Evolutionary conservation across 2,888 invertebrate genomes (phyloP).

Genomic region (Drosophila differens): DNA sequence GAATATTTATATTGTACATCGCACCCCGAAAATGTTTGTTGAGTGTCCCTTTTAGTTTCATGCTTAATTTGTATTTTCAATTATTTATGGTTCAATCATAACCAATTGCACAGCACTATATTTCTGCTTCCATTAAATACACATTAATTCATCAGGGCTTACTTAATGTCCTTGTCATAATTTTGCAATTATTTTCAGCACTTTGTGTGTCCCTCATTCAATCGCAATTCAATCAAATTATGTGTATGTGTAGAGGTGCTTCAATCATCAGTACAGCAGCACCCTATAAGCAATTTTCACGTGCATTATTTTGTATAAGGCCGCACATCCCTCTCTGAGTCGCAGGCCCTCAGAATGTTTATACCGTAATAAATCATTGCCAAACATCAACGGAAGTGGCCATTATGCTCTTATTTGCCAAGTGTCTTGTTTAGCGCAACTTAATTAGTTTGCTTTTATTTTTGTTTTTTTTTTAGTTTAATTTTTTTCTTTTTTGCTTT

Average conservation of each 20-base stretch:
- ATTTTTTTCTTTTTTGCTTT: background rate
- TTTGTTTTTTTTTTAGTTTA: background rate
- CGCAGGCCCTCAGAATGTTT: conserved; percentile 13
- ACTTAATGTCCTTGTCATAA: background rate
- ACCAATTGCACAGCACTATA: background rate
- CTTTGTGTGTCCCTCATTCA: background rate
- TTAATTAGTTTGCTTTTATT: conserved; percentile 72
- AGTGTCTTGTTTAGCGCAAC: conserved; percentile 46
- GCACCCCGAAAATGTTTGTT: background rate
- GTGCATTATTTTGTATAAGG: conserved; percentile 1
- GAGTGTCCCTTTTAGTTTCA: background rate
- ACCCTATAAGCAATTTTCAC: background rate
- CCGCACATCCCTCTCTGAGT: conserved; percentile 7
- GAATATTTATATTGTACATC: background rate
- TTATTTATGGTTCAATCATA: background rate
- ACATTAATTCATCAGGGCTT: background rate
- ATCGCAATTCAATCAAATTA: conserved; percentile 20
- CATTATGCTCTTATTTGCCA: conserved; percentile 66
- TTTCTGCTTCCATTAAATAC: background rate
- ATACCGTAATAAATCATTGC: conserved; percentile 67
- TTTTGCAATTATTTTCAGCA: background rate
- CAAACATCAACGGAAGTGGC: conserved; percentile 63
- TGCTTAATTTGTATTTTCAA: background rate
- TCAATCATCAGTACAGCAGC: conserved; percentile 29
- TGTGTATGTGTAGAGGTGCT: conserved; percentile 6